Conservation (phyloP, 2,888 invertebrate genomes). For the Eupithecia vulgata region DNA sequence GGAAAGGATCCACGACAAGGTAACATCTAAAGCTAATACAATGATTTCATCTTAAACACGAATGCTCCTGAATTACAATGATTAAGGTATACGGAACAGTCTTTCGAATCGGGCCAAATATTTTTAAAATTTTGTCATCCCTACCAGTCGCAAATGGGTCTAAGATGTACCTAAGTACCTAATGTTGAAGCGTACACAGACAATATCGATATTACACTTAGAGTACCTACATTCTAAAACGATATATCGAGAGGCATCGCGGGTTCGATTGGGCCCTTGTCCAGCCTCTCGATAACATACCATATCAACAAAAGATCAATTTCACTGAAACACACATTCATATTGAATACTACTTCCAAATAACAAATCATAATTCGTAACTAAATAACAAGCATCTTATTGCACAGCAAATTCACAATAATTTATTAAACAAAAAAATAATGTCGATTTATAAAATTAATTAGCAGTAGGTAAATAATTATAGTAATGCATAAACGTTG, state of each 20-base stretch:
- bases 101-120: constrained; percentile 88
- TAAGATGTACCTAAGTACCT: constrained; percentile 55
- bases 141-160: constrained; percentile 76
- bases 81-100: constrained; percentile 87
- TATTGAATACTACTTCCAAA: constrained; percentile 31
- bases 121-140: constrained; percentile 77
- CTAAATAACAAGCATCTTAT: constrained; percentile 81
- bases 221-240: constrained; percentile 53
- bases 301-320: constrained; percentile 49
- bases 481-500: constrained; percentile 39
- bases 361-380: constrained; percentile 65
- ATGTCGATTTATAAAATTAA: constrained; percentile 57
- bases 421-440: constrained; percentile 72
- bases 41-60: constrained; percentile 67
- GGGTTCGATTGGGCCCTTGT: constrained; percentile 20
- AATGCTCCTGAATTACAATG: constrained; percentile 73
- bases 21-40: constrained; percentile 71
- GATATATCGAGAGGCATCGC: constrained; percentile 28
- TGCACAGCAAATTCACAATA: constrained; percentile 81
- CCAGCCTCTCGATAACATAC: constrained; percentile 35
- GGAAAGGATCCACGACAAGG: constrained; percentile 61
- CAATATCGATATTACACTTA: constrained; percentile 59
- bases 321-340: constrained; percentile 62
- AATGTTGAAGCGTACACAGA: constrained; percentile 68
- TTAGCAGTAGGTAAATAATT: constrained; percentile 41